Evolutionary conservation across 2,797 vertebrate species (phyloP).

Genomic region (Salarias fasciatus): DNA sequence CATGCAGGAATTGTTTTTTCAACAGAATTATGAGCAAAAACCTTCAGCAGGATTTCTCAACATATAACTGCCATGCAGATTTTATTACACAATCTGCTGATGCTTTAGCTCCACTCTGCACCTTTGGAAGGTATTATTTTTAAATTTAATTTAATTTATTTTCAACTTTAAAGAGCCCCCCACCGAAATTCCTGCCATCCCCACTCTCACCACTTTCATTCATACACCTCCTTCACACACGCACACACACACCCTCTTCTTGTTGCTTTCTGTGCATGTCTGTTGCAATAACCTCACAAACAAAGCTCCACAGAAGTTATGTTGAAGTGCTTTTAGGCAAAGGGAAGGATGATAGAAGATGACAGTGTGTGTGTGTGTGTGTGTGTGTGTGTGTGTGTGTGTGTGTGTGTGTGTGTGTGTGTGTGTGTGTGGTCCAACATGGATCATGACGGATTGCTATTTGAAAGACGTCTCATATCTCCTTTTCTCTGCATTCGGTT

Average conservation of each 20-base stretch:
- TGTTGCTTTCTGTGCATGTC: conserved; percentile 35
- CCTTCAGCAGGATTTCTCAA: too few species aligned
- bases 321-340: conserved; percentile 57
- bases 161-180: conserved; percentile 65
- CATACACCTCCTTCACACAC: too few species aligned
- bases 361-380: not conserved
- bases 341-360: conserved; percentile 42
- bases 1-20: too few species aligned
- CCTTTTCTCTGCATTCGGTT: not conserved
- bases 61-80: too few species aligned
- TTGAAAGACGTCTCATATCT: conserved; percentile 30
- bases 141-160: too few species aligned
- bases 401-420: conserved; percentile 19
- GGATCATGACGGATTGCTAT: conserved; percentile 34
- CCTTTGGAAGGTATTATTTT: too few species aligned
- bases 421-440: conserved; percentile 48
- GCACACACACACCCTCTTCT: too few species aligned
- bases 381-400: conserved; percentile 17
- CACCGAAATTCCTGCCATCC: conserved; percentile 68
- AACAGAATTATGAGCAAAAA: too few species aligned
- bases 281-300: conserved; percentile 58
- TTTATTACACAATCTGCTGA: too few species aligned
- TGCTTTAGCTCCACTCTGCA: too few species aligned
- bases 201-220: not conserved
- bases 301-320: conserved; percentile 20